Conservation (phyloP, 2,797 vertebrate genomes). For the Hypotaenidia okinawae region DNA sequence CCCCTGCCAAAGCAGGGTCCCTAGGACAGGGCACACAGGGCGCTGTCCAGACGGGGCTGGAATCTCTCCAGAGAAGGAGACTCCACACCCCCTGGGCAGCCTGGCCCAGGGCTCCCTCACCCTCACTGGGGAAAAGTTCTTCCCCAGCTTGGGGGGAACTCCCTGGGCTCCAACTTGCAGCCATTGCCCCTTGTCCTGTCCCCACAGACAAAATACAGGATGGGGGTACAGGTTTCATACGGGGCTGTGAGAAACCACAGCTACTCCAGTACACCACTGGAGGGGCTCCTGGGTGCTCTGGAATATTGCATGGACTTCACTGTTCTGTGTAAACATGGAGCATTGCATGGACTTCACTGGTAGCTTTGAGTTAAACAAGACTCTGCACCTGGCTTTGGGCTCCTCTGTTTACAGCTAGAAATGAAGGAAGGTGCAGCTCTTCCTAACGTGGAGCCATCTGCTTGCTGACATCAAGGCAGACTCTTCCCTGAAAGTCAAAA, state of each 20-base stretch:
- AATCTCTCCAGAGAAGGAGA: too few relatives aligned
- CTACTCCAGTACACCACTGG: neutral
- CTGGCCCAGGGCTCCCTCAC: too few relatives aligned
- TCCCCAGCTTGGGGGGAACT: too few relatives aligned
- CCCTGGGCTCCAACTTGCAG: too few relatives aligned
- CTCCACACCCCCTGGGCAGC: too few relatives aligned
- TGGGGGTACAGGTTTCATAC: neutral
- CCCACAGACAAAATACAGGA: too few relatives aligned
- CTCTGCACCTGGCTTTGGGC: neutral
- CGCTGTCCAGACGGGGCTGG: too few relatives aligned
- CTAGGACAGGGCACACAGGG: too few relatives aligned
- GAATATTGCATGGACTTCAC: neutral
- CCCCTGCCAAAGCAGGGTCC: too few relatives aligned
- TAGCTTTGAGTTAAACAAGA: neutral
- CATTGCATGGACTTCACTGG: neutral
- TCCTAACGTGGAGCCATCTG: rapidly evolving
- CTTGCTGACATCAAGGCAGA: rapidly evolving
- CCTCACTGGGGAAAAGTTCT: too few relatives aligned
- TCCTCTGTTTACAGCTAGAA: neutral
- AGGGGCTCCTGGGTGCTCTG: neutral
- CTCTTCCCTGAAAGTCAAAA: neutral
- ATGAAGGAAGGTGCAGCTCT: neutral
- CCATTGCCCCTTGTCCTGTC: too few relatives aligned
- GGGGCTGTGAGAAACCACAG: neutral
- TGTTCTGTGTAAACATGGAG: too few relatives aligned